Conservation (phyloP, 2,797 vertebrate genomes). For the Limnodromus scolopaceus region DNA sequence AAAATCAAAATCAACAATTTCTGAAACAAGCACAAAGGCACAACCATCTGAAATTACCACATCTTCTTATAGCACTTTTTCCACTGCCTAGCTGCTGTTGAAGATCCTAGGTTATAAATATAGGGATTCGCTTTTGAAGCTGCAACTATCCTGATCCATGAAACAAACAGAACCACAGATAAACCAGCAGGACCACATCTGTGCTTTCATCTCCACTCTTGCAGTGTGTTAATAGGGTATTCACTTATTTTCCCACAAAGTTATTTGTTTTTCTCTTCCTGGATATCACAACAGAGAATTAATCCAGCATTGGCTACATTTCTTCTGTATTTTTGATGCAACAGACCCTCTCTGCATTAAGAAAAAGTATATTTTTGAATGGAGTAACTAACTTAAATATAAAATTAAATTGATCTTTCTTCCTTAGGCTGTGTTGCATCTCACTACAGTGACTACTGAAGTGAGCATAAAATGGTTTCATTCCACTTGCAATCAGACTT, state of each 20-base stretch:
- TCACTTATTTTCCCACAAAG: rapidly evolving
- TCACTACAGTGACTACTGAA: background rate
- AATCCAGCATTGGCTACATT: background rate
- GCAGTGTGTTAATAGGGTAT: background rate
- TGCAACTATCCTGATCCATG: background rate
- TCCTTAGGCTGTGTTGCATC: background rate
- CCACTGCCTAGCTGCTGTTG: background rate
- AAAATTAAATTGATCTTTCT: background rate
- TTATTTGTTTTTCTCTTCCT: background rate
- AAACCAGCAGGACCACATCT: background rate
- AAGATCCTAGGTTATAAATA: background rate
- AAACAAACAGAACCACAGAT: background rate
- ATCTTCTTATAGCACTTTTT: background rate
- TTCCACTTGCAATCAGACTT: background rate
- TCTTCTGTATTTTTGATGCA: background rate
- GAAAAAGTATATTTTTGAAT: background rate
- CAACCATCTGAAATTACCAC: background rate
- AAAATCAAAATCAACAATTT: background rate
- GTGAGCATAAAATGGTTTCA: background rate
- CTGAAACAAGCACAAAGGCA: background rate
- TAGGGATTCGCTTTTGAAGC: background rate
- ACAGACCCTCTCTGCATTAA: background rate
- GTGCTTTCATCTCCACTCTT: background rate
- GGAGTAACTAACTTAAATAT: background rate
- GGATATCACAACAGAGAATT: background rate